phyloP scores from a whole-genome alignment of 2,888 invertebrate genomes.

The Xanthorhoe spadicearia region DNA sequence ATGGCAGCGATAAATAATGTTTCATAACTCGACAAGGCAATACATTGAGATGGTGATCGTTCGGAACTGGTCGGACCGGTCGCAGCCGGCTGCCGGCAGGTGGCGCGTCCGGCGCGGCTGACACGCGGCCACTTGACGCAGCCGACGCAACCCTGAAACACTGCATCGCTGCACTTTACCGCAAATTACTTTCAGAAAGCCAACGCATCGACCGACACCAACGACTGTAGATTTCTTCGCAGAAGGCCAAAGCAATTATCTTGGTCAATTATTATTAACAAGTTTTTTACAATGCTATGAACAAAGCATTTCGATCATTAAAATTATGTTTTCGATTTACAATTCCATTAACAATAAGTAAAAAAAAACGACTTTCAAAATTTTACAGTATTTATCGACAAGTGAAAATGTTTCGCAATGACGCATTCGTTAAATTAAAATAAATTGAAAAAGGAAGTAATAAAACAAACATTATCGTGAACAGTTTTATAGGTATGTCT shows the following conservation, averaged over 20 bases:
- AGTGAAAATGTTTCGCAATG: conserved; percentile 15
- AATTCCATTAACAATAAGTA: conserved; percentile 15
- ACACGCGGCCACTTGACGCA: conserved; percentile 50
- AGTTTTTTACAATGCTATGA: conserved; percentile 30
- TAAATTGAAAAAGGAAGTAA: conserved; percentile 34
- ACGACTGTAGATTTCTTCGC: conserved; percentile 43
- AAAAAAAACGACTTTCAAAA: not conserved
- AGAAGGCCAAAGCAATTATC: conserved; percentile 49
- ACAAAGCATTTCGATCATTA: conserved; percentile 16
- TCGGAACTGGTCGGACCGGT: conserved; percentile 69
- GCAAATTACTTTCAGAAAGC: conserved; percentile 47
- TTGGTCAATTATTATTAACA: conserved; percentile 39
- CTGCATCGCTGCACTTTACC: conserved; percentile 50
- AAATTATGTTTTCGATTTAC: conserved; percentile 12
- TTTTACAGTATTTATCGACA: conserved; percentile 11
- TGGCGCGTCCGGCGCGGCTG: conserved; percentile 55
- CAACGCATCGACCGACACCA: conserved; percentile 20
- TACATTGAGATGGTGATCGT: conserved; percentile 55
- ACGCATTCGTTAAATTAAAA: conserved; percentile 14
- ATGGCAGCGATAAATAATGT: conserved; percentile 67
- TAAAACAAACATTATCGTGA: conserved; percentile 30
- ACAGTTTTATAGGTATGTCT: conserved; percentile 41
- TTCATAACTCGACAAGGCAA: conserved; percentile 65
- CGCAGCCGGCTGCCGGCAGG: conserved; percentile 54
- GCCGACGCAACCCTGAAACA: conserved; percentile 64